phyloP scores from a whole-genome alignment of 2,113 vertebrate species.

The Herpailurus yagouaroundi region DNA sequence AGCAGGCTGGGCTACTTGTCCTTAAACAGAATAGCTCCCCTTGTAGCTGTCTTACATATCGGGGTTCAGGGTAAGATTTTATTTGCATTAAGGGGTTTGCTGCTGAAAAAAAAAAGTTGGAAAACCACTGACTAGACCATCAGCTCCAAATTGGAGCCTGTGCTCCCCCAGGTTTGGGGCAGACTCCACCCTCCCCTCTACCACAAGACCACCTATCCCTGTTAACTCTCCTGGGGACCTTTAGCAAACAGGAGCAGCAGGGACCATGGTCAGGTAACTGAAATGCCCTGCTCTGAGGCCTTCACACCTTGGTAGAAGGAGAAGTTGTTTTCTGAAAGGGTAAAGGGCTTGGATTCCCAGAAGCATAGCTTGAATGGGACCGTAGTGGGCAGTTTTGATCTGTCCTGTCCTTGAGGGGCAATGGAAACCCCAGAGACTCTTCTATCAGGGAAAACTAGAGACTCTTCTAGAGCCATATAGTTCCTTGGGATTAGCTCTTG shows the following conservation, averaged over 20 bases:
- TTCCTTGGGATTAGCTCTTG: slow-evolving; percentile 80
- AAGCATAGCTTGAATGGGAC: slow-evolving; percentile 64
- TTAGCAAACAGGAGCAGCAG: slow-evolving; percentile 20
- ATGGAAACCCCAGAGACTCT: slow-evolving; percentile 72
- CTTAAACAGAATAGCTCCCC: slow-evolving; percentile 66
- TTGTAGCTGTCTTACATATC: slow-evolving; percentile 72
- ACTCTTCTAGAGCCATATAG: slow-evolving; percentile 80
- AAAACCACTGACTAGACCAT: slow-evolving; percentile 76
- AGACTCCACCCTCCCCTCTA: slow-evolving; percentile 9
- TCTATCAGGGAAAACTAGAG: slow-evolving; percentile 81
- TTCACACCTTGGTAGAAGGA: slow-evolving; percentile 28
- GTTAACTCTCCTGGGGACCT: slow-evolving; percentile 47
- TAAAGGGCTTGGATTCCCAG: slow-evolving; percentile 55
- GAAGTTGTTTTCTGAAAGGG: slow-evolving; percentile 59
- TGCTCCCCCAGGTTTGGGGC: slow-evolving; percentile 52
- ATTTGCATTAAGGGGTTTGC: slow-evolving; percentile 77
- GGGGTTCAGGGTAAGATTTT: slow-evolving; percentile 82
- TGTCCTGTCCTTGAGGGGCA: slow-evolving; percentile 58
- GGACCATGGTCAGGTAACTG: slow-evolving; percentile 18
- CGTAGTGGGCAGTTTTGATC: slow-evolving; percentile 54
- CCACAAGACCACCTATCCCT: not conserved
- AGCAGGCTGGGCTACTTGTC: slow-evolving; percentile 54
- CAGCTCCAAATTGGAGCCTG: slow-evolving; percentile 63
- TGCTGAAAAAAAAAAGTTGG: slow-evolving; percentile 72
- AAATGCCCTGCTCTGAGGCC: slow-evolving; percentile 49